These are phyloP conservation scores for Drosophila monieri DNA, from an alignment of 2,888 invertebrate genomes.

Conservation along the genomic window DNA sequence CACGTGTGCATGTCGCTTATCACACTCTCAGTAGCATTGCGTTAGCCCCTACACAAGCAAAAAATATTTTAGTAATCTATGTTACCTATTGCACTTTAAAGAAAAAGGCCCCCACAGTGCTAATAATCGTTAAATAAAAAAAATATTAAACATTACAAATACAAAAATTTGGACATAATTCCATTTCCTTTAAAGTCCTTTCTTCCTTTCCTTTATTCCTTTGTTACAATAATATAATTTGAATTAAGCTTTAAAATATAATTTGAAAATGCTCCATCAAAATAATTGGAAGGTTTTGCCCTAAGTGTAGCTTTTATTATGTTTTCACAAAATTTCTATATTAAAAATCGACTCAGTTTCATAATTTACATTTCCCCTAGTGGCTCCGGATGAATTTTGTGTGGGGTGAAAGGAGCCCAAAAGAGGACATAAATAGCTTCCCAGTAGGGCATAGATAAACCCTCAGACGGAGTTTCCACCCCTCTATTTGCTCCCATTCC, in stretches of 20 bases:
- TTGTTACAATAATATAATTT: too few relatives aligned
- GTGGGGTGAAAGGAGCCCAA: slow-evolving; percentile 40
- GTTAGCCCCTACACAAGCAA: neutral
- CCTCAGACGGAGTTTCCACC: slow-evolving; percentile 39
- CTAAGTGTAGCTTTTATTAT: slow-evolving; percentile 6
- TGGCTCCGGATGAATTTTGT: slow-evolving; percentile 12
- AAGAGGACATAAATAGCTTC: slow-evolving; percentile 71
- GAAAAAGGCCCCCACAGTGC: neutral
- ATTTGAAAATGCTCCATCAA: too few relatives aligned
- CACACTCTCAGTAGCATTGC: slow-evolving; percentile 14
- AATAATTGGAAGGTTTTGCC: neutral
- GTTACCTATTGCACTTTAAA: neutral
- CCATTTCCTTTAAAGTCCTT: too few relatives aligned
- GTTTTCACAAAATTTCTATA: slow-evolving; percentile 22
- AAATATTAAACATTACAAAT: neutral
- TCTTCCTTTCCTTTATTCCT: too few relatives aligned
- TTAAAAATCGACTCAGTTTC: slow-evolving; percentile 42
- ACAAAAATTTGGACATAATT: too few relatives aligned
- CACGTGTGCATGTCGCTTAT: slow-evolving; percentile 52
- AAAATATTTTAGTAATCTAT: neutral
- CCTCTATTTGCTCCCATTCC: neutral
- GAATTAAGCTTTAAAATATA: too few relatives aligned
- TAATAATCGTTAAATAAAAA: neutral
- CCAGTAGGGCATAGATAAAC: slow-evolving; percentile 75
- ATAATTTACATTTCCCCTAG: slow-evolving; percentile 49